phyloP scores from a whole-genome alignment of 2,797 vertebrate species.

The Philypnodon macrostomus region DNA sequence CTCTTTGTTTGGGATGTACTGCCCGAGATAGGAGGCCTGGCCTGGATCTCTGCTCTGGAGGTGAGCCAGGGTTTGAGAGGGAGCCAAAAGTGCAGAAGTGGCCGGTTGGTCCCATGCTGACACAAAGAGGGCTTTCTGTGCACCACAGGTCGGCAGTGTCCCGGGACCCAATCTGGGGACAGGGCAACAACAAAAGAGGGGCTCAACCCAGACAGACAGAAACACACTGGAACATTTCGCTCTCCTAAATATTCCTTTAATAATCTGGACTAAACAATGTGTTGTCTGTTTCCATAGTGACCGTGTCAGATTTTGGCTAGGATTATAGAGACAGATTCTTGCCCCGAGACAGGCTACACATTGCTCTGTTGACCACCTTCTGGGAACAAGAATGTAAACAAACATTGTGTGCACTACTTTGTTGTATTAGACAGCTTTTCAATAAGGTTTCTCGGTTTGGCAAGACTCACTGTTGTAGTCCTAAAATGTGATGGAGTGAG shows the following conservation, averaged over 20 bases:
- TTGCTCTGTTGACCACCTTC: not conserved
- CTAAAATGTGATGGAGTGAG: not conserved
- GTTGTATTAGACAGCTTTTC: not conserved
- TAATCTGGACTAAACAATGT: constrained; percentile 2
- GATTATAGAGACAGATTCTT: not conserved
- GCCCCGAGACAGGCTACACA: not conserved
- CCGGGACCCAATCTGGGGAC: constrained; percentile 30
- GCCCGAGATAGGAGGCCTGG: constrained; percentile 54
- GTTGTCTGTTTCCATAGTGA: not conserved
- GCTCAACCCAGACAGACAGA: constrained; percentile 10
- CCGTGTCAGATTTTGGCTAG: not conserved
- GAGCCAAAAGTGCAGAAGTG: constrained; percentile 65
- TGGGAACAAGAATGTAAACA: constrained; percentile 8
- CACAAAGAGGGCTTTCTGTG: constrained; percentile 71
- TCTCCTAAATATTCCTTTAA: constrained; percentile 5
- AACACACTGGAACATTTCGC: constrained; percentile 10
- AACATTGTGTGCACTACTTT: constrained; percentile 2
- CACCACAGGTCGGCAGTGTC: constrained; percentile 45
- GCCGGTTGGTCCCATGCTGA: constrained; percentile 51
- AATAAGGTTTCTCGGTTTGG: not conserved
- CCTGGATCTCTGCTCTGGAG: constrained; percentile 63
- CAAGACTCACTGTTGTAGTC: not conserved
- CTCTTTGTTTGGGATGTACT: constrained; percentile 60
- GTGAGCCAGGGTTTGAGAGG: constrained; percentile 54
- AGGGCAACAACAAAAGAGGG: constrained; percentile 40